Conservation (phyloP, 2,113 vertebrate species). For the Gulo gulo region DNA sequence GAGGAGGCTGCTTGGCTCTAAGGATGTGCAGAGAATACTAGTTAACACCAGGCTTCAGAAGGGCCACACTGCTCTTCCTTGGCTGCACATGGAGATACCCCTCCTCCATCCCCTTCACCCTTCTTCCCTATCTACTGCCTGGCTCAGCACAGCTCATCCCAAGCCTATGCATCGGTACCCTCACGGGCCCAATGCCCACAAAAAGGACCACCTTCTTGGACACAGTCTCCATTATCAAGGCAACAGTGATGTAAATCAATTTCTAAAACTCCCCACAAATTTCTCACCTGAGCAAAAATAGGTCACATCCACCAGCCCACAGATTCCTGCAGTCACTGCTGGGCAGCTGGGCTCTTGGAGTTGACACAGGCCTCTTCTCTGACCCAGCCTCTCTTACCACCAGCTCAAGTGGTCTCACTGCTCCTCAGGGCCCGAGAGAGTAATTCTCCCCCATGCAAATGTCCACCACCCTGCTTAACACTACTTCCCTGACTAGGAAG, state of each 20-base stretch:
- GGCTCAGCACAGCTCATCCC: not conserved
- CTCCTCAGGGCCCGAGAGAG: not conserved
- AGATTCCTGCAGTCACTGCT: slow-evolving; percentile 40
- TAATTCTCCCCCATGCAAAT: not conserved
- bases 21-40: not conserved
- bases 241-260: not conserved
- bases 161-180: not conserved
- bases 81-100: not conserved
- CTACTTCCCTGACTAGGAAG: not conserved
- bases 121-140: not conserved
- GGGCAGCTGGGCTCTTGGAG: slow-evolving; percentile 14
- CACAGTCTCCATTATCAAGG: slow-evolving; percentile 41
- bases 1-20: not conserved
- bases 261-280: slow-evolving; percentile 33
- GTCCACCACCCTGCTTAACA: not conserved
- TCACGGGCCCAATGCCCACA: not conserved
- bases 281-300: slow-evolving; percentile 52
- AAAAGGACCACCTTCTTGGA: not conserved
- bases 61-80: not conserved
- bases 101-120: not conserved
- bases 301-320: slow-evolving; percentile 56
- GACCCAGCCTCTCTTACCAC: not conserved
- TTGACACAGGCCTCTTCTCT: not conserved
- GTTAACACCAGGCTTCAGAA: not conserved
- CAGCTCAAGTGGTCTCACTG: not conserved